Evolutionary conservation across 2,888 invertebrate species (phyloP).

Genomic region (Trichogramma dendrolimi): DNA sequence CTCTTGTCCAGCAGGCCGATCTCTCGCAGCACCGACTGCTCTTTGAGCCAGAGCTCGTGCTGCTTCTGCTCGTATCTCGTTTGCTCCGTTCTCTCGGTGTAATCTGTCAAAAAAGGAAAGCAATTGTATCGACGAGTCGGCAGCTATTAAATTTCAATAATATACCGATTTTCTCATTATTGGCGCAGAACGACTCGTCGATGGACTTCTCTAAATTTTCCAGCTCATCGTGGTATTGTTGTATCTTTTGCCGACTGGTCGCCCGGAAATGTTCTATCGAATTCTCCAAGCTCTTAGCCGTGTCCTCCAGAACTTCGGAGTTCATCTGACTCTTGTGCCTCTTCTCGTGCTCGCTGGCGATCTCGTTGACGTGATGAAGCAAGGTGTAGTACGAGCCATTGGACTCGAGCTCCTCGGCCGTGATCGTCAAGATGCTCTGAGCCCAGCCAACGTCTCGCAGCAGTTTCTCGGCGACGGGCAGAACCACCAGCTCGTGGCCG

Average conservation of each 20-base stretch:
- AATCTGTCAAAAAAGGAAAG: conserved; percentile 31
- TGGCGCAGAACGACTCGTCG: conserved; percentile 18
- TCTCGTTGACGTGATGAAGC: conserved; percentile 35
- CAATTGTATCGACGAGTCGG: background rate
- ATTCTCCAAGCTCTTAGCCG: conserved; percentile 31
- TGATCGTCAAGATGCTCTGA: conserved; percentile 8
- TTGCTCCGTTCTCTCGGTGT: conserved; percentile 37
- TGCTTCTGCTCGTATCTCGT: conserved; percentile 39
- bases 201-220: conserved; percentile 2
- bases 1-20: conserved; percentile 27
- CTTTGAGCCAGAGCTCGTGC: conserved; percentile 26
- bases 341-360: conserved; percentile 30
- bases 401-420: conserved; percentile 26
- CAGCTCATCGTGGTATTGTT: conserved; percentile 15
- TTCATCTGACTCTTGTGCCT: conserved; percentile 35
- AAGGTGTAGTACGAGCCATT: conserved; percentile 32
- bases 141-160: background rate
- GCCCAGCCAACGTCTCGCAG: conserved; percentile 35
- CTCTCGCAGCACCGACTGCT: conserved; percentile 31
- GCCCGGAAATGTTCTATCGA: conserved; percentile 31
- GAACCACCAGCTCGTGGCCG: conserved; percentile 29
- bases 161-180: conserved; percentile 22
- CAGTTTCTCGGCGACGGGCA: conserved; percentile 34
- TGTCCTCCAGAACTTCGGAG: conserved; percentile 34
- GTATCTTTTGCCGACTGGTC: conserved; percentile 28